Percentiles rank a stretch among this genome's conserved stretches.
Conservation (phyloP, 2,888 invertebrate genomes). For the Drosophila antonietae region DNA sequence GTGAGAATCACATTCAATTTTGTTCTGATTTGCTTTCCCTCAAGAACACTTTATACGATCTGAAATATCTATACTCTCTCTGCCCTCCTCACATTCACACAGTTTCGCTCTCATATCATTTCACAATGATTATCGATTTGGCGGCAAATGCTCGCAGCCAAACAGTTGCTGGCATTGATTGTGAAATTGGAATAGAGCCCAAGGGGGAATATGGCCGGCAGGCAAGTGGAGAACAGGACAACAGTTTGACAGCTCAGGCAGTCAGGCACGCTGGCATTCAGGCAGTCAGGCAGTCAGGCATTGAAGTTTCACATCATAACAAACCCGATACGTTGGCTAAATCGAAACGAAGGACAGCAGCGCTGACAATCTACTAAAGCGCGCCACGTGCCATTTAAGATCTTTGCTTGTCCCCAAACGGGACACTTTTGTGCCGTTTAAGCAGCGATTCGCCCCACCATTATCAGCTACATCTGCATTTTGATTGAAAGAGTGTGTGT, state of each 20-base stretch:
- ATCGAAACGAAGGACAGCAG: conserved; percentile 12
- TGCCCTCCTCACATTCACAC: neutral
- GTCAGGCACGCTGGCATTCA: neutral
- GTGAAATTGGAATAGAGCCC: conserved; percentile 20
- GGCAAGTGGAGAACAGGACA: conserved; percentile 23
- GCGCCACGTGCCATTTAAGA: conserved; percentile 37
- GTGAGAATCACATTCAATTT: neutral
- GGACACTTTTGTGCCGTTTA: conserved; percentile 25
- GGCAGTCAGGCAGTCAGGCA: conserved; percentile 20
- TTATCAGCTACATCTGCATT: conserved; percentile 38
- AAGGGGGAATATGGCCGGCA: conserved; percentile 24
- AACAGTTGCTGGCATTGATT: conserved; percentile 16
- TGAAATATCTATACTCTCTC: neutral
- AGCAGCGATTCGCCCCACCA: conserved; percentile 15
- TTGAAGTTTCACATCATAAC: conserved; percentile 51
- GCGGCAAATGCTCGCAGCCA: conserved; percentile 8
- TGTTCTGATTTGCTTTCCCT: neutral
- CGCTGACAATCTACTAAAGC: conserved; percentile 21
- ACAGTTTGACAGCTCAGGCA: conserved; percentile 20
- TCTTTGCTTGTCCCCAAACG: conserved; percentile 30
- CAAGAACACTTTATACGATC: neutral
- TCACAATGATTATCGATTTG: conserved; percentile 41
- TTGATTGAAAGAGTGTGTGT: conserved; percentile 20
- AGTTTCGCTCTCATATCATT: conserved; percentile 34
- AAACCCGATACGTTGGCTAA: conserved; percentile 24